Evolutionary conservation across 2,113 vertebrate species (phyloP), one percentile per base, ranked within the genome.

Genomic region (Aviceda subcristata): DNA sequence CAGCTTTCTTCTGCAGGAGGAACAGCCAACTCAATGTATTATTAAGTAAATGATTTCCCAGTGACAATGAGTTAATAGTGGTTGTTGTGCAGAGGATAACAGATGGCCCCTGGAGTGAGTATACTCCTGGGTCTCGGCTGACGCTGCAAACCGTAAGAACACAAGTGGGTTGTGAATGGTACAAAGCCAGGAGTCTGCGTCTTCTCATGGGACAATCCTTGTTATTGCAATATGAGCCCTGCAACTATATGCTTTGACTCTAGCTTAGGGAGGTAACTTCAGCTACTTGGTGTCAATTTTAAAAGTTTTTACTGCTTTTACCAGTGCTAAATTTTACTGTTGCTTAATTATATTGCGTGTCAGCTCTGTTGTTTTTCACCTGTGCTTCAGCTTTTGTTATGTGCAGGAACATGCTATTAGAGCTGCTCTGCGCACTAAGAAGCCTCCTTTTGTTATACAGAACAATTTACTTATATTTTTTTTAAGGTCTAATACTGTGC

Each of bases 11-110:
- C 71, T 88, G 64, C 64, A 75, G 46, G n/a, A 78, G 73, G 57
- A 75, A 2, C 32, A 60, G 81, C 60, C 60, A 93, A 2, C 38
- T 69, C 59, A 12, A 12, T 68, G n/a, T 87, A 45, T 89, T 93
- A 92, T 60, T 71, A 82, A 95, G 76, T 55, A 72, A 92, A 85
- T 4, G 5, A 76, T 91, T 88, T 97, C 48, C n/a, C 60, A 67
- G 69, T 56, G 85, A 87, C 74, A 79, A 32, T 41, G 89, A 90
- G 94, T 80, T 85, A 71, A 89, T 6, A 51, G 71, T 59, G 89
- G 90, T 48, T 82, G 91, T 92, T 92, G 91, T 88, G 66, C 77
- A 83, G 74, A 68, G 88, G 72, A 48, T 77, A 83, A 78, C 93
- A 94, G 93, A 62, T 90, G 86, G 76, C 15, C 92, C 45, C 90